Percentiles rank a stretch among this genome's conserved stretches.
Conservation (phyloP, 2,113 vertebrate genomes). For the Ellobius talpinus region DNA sequence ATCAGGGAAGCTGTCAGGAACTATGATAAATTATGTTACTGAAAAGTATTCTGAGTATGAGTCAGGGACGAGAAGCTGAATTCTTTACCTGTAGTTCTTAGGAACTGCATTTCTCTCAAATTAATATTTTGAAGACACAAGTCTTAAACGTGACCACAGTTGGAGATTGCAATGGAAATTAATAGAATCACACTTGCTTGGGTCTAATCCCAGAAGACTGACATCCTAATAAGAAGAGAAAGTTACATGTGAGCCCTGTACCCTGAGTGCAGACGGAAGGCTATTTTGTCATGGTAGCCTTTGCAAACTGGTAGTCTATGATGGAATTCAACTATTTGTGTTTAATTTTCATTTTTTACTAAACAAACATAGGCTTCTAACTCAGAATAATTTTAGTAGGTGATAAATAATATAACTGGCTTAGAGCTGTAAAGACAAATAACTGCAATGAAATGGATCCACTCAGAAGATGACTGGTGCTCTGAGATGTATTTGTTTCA, state of each 20-base stretch:
- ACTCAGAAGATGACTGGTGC: slow-evolving; percentile 10
- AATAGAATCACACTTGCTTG: background rate
- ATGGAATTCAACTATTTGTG: background rate
- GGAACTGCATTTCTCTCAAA: background rate
- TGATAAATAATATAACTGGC: background rate
- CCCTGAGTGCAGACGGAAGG: background rate
- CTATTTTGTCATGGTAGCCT: background rate
- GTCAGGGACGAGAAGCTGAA: background rate
- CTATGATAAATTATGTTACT: background rate
- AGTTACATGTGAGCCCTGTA: too few species aligned
- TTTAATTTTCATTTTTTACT: background rate
- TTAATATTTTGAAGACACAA: background rate
- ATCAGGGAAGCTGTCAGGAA: background rate
- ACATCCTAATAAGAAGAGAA: background rate
- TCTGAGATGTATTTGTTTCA: background rate
- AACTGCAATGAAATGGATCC: background rate
- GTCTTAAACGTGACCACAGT: background rate
- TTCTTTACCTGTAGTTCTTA: background rate
- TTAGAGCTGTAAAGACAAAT: background rate
- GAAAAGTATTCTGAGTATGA: background rate
- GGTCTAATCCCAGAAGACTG: background rate
- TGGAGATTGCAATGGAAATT: background rate
- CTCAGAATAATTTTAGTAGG: background rate
- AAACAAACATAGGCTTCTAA: background rate
- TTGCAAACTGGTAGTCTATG: background rate